phyloP scores from a whole-genome alignment of 2,113 vertebrate species.

The Misgurnus mizolepis region DNA sequence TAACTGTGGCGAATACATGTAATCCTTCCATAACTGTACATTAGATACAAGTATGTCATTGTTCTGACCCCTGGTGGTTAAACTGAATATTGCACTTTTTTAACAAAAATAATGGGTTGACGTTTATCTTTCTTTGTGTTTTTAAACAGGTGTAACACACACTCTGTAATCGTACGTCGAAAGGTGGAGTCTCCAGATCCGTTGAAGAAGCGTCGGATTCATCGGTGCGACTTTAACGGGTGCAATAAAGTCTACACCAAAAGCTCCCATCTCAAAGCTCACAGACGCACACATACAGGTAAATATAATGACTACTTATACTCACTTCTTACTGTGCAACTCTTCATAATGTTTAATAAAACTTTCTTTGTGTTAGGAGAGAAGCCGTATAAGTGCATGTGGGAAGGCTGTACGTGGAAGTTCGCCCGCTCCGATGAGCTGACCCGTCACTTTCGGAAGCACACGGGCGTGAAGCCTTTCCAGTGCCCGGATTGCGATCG shows the following conservation, averaged over 20 bases:
- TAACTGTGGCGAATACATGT: too few relatives aligned
- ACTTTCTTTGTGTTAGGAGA: conserved; percentile 77
- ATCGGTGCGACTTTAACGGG: conserved; percentile 91
- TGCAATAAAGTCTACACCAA: conserved; percentile 99
- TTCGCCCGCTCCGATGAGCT: conserved; percentile 98
- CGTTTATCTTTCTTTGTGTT: background rate
- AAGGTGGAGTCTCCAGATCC: conserved; percentile 92
- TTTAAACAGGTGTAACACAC: conserved; percentile 79
- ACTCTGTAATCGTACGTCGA: conserved; percentile 90
- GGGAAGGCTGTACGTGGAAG: conserved; percentile 99
- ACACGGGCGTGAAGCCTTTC: conserved; percentile 97
- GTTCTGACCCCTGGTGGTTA: conserved; percentile 22
- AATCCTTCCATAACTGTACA: too few relatives aligned
- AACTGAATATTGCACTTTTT: background rate
- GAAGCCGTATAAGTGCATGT: conserved; percentile 97
- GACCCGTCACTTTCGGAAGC: conserved; percentile 98
- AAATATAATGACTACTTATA: conserved; percentile 10
- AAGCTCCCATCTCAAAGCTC: conserved; percentile 97
- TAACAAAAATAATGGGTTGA: background rate
- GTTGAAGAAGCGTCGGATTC: conserved; percentile 90
- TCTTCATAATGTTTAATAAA: background rate
- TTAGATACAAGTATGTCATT: background rate
- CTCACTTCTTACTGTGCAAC: background rate
- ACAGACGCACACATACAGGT: conserved; percentile 97
- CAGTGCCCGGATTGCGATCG: conserved; percentile 98